Evolutionary conservation across 30 jellyfish, hydroid and myxozoan species (phyloP).

Genomic region (Turritopsis rubra): DNA sequence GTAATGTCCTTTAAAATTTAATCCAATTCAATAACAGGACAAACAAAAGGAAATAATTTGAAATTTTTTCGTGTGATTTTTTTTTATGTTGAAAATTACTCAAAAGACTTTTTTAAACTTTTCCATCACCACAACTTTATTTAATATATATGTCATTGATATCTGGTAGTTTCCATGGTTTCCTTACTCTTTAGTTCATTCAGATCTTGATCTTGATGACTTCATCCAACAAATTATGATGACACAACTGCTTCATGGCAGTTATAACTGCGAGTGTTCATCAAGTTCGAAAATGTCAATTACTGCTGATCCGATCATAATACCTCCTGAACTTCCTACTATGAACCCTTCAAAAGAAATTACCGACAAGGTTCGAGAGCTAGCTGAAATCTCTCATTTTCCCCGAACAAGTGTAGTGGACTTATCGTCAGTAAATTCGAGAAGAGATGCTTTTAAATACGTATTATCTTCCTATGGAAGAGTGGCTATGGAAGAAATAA

Average conservation of each 20-base stretch:
- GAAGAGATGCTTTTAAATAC: slow-evolving; percentile 43
- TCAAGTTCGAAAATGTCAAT: neutral
- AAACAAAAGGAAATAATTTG: slow-evolving; percentile 2
- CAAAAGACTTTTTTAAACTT: too few relatives aligned
- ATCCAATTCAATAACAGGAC: neutral
- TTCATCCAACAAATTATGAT: slow-evolving; percentile 71
- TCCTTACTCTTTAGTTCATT: slow-evolving; percentile 29
- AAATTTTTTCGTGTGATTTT: too few relatives aligned
- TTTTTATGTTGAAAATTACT: too few relatives aligned
- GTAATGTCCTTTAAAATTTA: neutral
- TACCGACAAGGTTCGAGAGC: slow-evolving; percentile 33
- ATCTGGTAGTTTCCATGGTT: too few relatives aligned
- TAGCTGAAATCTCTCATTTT: slow-evolving; percentile 29
- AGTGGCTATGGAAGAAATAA: slow-evolving; percentile 63
- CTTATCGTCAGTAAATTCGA: slow-evolving; percentile 20
- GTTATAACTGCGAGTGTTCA: neutral
- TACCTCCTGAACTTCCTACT: slow-evolving; percentile 4
- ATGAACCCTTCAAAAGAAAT: slow-evolving; percentile 29
- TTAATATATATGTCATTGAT: too few relatives aligned
- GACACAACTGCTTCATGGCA: slow-evolving; percentile 48
- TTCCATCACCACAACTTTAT: too few relatives aligned
- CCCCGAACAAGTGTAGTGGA: neutral
- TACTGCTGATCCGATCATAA: slow-evolving; percentile 1
- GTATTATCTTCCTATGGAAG: slow-evolving; percentile 54
- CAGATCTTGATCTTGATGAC: slow-evolving; percentile 47